These are phyloP conservation scores for Rhagium mordax DNA, from an alignment of 2,888 invertebrate species.

Conservation along the genomic window DNA sequence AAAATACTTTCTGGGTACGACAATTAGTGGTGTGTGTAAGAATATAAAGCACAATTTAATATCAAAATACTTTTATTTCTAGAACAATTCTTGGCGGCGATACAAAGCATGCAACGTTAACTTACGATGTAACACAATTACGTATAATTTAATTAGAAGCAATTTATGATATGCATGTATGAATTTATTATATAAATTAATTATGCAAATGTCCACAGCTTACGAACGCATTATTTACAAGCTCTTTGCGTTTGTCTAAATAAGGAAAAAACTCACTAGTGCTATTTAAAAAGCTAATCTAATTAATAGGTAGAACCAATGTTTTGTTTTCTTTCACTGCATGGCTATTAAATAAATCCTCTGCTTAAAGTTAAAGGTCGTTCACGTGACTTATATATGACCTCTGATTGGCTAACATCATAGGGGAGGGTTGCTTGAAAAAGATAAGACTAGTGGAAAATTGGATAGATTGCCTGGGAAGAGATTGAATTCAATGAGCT, in stretches of 20 bases:
- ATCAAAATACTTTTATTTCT: slow-evolving; percentile 34
- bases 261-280: background rate
- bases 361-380: slow-evolving; percentile 54
- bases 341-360: slow-evolving; percentile 62
- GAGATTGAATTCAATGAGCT: slow-evolving; percentile 70
- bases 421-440: slow-evolving; percentile 65
- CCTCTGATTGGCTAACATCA: slow-evolving; percentile 66
- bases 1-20: slow-evolving; percentile 12
- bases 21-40: slow-evolving; percentile 40
- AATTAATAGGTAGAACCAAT: background rate
- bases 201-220: slow-evolving; percentile 52
- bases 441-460: slow-evolving; percentile 69
- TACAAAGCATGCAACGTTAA: slow-evolving; percentile 34
- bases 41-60: slow-evolving; percentile 36
- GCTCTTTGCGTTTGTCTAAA: background rate
- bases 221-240: background rate
- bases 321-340: slow-evolving; percentile 42
- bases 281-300: background rate
- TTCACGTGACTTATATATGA: slow-evolving; percentile 64
- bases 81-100: slow-evolving; percentile 29
- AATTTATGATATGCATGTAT: slow-evolving; percentile 53
- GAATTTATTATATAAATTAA: slow-evolving; percentile 54
- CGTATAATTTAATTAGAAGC: slow-evolving; percentile 55
- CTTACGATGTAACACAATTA: slow-evolving; percentile 46
- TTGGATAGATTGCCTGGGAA: slow-evolving; percentile 68